These are phyloP conservation scores for Carcharodon carcharias DNA, from an alignment of 2,797 vertebrate species.

Conservation along the genomic window DNA sequence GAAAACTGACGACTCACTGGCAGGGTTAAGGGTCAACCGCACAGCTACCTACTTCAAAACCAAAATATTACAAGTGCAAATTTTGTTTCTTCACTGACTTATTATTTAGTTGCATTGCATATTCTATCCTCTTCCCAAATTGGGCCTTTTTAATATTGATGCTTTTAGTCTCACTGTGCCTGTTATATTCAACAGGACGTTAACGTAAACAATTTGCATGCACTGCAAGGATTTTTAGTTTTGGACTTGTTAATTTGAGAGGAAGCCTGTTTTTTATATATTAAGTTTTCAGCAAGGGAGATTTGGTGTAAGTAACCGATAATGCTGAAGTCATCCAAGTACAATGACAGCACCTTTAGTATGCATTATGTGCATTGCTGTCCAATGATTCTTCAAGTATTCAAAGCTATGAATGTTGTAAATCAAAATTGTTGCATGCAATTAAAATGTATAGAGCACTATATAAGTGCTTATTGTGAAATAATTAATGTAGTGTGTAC, in stretches of 20 bases:
- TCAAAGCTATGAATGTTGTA: background rate
- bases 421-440: background rate
- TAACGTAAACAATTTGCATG: background rate
- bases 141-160: background rate
- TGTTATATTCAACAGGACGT: background rate
- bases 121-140: background rate
- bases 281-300: background rate
- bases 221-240: background rate
- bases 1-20: conserved; percentile 24
- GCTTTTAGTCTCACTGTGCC: background rate
- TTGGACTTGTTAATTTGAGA: background rate
- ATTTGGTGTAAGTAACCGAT: background rate
- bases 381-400: background rate
- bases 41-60: background rate
- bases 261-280: background rate
- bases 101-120: background rate
- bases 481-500: conserved; percentile 38
- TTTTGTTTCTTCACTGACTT: background rate
- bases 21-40: conserved; percentile 19
- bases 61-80: background rate
- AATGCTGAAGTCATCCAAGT: background rate
- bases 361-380: background rate
- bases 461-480: background rate
- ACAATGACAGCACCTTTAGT: background rate
- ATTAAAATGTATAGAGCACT: background rate